These are phyloP conservation scores for Eptesicus fuscus DNA, from an alignment of 2,113 vertebrate genomes.

Conservation along the genomic window DNA sequence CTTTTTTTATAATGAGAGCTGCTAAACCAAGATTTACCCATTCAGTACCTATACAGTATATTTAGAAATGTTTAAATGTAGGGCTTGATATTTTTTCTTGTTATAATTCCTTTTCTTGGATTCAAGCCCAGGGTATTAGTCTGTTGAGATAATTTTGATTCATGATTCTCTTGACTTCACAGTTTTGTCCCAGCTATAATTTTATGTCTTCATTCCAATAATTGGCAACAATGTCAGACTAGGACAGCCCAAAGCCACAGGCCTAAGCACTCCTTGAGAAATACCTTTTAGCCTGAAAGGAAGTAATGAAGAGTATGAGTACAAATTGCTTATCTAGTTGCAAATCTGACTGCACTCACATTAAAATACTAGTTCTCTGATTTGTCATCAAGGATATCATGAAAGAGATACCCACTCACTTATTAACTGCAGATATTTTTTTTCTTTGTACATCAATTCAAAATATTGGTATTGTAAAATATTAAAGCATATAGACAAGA, in stretches of 20 bases:
- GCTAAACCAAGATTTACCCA: not conserved
- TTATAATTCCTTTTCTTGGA: constrained; percentile 35
- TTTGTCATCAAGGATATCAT: not conserved
- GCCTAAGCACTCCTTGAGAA: not conserved
- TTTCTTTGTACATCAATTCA: constrained; percentile 2
- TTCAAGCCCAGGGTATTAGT: not conserved
- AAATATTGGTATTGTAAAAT: not conserved
- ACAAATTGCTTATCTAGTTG: not conserved
- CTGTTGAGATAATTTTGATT: constrained; percentile 36
- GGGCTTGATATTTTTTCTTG: not conserved
- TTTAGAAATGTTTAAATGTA: constrained; percentile 27
- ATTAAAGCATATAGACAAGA: not conserved
- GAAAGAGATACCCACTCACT: not conserved
- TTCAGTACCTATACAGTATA: not conserved
- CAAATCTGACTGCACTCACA: not conserved
- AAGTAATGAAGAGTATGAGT: not conserved
- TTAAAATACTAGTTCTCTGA: not conserved
- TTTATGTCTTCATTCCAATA: constrained; percentile 15
- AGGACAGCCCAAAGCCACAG: not conserved
- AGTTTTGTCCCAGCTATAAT: not conserved
- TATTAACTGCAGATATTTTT: not conserved
- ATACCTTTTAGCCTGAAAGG: not conserved
- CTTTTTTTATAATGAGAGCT: not conserved
- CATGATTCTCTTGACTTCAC: not conserved
- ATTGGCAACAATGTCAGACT: not conserved